Conservation (phyloP, 2,113 vertebrate species). For the Arizona elegans region DNA sequence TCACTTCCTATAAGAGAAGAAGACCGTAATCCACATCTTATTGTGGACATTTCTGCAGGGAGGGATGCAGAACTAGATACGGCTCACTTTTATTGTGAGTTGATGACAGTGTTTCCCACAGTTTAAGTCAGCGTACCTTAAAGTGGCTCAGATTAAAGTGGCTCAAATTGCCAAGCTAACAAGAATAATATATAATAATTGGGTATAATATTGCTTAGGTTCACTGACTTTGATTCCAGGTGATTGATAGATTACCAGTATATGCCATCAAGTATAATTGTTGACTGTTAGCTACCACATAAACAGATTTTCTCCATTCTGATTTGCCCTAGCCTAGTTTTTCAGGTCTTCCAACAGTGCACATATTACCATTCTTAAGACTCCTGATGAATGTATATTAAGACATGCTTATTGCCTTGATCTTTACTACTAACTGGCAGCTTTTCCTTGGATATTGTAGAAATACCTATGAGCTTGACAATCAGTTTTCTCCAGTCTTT, state of each 20-base stretch:
- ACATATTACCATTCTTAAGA: neutral
- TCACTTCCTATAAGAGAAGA: neutral
- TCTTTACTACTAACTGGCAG: neutral
- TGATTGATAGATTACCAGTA: neutral
- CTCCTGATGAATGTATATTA: neutral
- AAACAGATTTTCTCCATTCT: neutral
- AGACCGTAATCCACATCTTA: neutral
- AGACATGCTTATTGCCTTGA: neutral
- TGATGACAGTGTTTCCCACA: neutral
- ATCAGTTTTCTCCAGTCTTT: neutral
- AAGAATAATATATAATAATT: neutral
- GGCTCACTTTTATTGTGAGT: neutral
- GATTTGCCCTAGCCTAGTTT: neutral
- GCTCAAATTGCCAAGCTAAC: neutral
- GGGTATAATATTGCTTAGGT: neutral
- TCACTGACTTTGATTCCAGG: neutral
- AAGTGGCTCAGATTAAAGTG: neutral
- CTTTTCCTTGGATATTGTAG: neutral
- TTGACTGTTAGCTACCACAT: neutral
- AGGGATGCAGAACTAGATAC: neutral
- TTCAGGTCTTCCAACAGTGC: neutral
- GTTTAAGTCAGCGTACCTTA: neutral
- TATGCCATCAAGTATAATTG: neutral
- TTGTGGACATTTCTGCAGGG: neutral
- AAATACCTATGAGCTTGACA: neutral